Percentiles rank a stretch among this genome's conserved stretches.
phyloP scores from a whole-genome alignment of 2,113 vertebrate genomes.

The Cynopterus brachyotis region DNA sequence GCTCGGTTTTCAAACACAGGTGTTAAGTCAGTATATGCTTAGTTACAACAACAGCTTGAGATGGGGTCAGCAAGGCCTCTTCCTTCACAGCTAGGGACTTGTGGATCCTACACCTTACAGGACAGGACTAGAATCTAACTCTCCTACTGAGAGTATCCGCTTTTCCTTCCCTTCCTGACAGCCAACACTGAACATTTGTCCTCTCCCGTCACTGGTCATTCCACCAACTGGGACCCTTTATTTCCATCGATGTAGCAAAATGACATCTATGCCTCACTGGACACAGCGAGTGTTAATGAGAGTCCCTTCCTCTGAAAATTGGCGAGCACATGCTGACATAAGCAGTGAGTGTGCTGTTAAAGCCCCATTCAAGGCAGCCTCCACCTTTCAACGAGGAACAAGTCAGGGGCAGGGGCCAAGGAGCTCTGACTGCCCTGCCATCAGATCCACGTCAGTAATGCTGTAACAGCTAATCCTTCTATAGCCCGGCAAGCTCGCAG shows the following conservation, averaged over 20 bases:
- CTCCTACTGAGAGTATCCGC: neutral
- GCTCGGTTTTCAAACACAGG: neutral
- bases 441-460: accelerated
- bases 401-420: neutral
- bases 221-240: neutral
- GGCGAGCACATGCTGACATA: neutral
- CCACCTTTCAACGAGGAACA: neutral
- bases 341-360: neutral
- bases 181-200: neutral
- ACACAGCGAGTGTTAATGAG: accelerated
- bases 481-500: neutral
- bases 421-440: neutral
- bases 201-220: neutral
- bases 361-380: neutral
- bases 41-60: neutral
- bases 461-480: accelerated
- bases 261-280: neutral
- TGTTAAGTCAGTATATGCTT: neutral
- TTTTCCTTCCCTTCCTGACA: neutral
- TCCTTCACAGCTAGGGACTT: neutral
- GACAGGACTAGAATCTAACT: neutral
- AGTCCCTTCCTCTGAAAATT: neutral
- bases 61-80: neutral
- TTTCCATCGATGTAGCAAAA: neutral
- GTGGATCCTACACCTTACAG: neutral